Evolutionary conservation across 1,140 invertebrate genomes (phyloP).

Genomic region (Drosophila cardini): DNA sequence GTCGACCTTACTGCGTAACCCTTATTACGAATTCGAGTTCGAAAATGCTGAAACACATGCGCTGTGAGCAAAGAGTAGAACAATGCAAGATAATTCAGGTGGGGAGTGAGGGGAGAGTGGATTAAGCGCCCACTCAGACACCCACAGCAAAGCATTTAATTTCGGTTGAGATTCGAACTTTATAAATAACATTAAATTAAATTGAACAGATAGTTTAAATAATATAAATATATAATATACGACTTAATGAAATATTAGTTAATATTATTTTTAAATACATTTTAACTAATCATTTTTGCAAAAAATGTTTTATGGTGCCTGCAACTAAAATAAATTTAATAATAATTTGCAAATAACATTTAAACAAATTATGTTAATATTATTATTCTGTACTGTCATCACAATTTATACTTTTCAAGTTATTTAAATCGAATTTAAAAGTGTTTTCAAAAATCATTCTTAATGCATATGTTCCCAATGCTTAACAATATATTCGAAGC

Average conservation of each 20-base stretch:
- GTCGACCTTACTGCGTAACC: background rate
- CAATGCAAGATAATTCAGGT: background rate
- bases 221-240: background rate
- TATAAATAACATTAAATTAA: too few species aligned
- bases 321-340: too few species aligned
- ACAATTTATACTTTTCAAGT: too few species aligned
- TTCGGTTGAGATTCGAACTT: background rate
- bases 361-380: too few species aligned
- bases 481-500: slow-evolving; percentile 1
- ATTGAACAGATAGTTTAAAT: too few species aligned
- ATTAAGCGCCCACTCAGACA: background rate
- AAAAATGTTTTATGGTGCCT: too few species aligned
- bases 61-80: background rate
- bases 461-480: background rate
- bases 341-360: too few species aligned
- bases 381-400: too few species aligned
- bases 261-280: background rate
- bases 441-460: background rate
- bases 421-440: background rate
- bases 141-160: background rate
- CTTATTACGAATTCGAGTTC: background rate
- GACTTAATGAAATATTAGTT: background rate
- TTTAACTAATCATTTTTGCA: background rate
- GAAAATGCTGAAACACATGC: background rate
- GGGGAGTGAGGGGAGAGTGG: background rate